phyloP scores from a whole-genome alignment of 2,797 vertebrate species.

The Momotus momota region DNA sequence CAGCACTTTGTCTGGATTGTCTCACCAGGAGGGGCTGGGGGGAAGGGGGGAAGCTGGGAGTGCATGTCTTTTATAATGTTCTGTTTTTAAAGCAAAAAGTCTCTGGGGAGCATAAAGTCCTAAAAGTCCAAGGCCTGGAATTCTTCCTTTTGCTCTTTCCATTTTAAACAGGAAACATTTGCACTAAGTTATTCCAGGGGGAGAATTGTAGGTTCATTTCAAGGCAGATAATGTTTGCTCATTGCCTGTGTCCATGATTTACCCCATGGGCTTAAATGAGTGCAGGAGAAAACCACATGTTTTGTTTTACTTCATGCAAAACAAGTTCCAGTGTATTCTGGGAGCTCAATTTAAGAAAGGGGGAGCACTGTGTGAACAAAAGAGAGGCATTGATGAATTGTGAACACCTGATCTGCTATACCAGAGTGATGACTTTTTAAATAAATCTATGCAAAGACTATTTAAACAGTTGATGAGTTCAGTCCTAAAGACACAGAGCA shows the following conservation, averaged over 20 bases:
- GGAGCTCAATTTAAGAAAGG: slow-evolving; percentile 58
- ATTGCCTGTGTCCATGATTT: slow-evolving; percentile 81
- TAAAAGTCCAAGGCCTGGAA: slow-evolving; percentile 81
- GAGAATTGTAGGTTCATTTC: slow-evolving; percentile 77
- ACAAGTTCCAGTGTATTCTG: slow-evolving; percentile 67
- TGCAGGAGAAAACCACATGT: slow-evolving; percentile 77
- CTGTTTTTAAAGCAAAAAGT: slow-evolving; percentile 78
- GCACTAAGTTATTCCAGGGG: slow-evolving; percentile 80
- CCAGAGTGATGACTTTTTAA: slow-evolving; percentile 28
- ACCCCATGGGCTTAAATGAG: slow-evolving; percentile 77
- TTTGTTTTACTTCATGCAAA: slow-evolving; percentile 73
- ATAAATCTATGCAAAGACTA: slow-evolving; percentile 34
- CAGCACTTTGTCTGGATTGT: slow-evolving; percentile 80
- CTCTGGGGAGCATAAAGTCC: slow-evolving; percentile 76
- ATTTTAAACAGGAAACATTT: slow-evolving; percentile 86
- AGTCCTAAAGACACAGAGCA: slow-evolving; percentile 1
- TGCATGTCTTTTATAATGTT: slow-evolving; percentile 82
- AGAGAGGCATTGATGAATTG: neutral
- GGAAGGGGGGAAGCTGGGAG: neutral
- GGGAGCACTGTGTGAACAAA: slow-evolving; percentile 34
- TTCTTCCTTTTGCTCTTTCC: slow-evolving; percentile 80
- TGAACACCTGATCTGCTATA: slow-evolving; percentile 58
- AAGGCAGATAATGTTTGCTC: slow-evolving; percentile 83
- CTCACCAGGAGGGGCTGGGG: slow-evolving; percentile 28
- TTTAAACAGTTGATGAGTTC: slow-evolving; percentile 42